Base-by-base conservation (phyloP, 2,888 invertebrate genomes). In the Lymantria monacha region DNA sequence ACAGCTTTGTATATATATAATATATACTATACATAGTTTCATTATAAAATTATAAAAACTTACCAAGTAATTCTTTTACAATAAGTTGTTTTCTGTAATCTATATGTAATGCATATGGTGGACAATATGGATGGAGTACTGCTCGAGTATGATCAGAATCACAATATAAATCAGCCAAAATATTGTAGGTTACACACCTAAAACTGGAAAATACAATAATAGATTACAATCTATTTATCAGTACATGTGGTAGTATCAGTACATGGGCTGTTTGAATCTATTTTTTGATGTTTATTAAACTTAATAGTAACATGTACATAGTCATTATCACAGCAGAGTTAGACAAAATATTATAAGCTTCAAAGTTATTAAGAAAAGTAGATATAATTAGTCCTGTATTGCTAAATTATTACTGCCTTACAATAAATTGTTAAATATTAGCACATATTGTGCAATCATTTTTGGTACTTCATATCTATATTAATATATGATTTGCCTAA, bases 161-260 rank as follows among this genome's bases (percentile, higher is more conserved):
- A 56, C 97, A 95, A 82, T 98, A 99, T 30, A 96, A 83, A 87
- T 98, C 97, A 5, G 99, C 98, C 64, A 99, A 87, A 66, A 98
- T 94, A 79, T 99, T 99, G 77, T 99, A 99, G 0, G 95, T 93
- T 5, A 97, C 93, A 55, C 98, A 93, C 45, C 99, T 93, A 70
- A 97, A 94, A 70, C 95, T 95, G 77, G 60, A 92, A 87, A 63
- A 42, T n/a, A n/a, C n/a, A n/a, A n/a, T n/a, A n/a, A 43, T 8
- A 47, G 7, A 42, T 33, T 36, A 46, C 15, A 36, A 36, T 33
- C n/a, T n/a, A n/a, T n/a, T n/a, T n/a, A n/a, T n/a, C n/a, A n/a
- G n/a, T n/a, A 31, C n/a, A 9, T 38, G 31, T 47, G n/a, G 9
- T 30, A 37, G 30, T 38, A 38, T 9, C 7, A 38, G 11, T 12